Evolutionary conservation across 2,888 invertebrate genomes (phyloP).

Genomic region (Hyposoter dolosus): DNA sequence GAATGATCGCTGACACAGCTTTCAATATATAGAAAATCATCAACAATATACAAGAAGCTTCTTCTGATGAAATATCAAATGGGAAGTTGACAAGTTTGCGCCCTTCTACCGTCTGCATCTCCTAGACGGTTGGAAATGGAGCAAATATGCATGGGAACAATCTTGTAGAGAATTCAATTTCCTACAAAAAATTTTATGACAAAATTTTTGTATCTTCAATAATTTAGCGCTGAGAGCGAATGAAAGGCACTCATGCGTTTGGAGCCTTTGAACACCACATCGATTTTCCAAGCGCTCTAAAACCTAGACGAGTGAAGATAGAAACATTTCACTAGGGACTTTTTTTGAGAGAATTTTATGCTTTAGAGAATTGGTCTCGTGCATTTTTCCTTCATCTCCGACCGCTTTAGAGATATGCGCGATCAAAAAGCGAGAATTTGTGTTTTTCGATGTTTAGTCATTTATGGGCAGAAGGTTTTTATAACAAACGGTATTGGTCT

Average conservation of each 20-base stretch:
- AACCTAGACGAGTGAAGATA: neutral
- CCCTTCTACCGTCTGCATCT: neutral
- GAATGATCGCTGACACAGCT: neutral
- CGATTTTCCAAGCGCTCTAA: neutral
- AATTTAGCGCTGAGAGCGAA: neutral
- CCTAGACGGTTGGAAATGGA: neutral
- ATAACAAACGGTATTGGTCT: neutral
- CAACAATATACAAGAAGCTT: neutral
- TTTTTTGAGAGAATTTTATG: neutral
- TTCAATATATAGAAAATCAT: neutral
- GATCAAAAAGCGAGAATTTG: neutral
- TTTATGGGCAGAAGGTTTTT: neutral
- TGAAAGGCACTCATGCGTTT: neutral
- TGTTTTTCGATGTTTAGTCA: neutral
- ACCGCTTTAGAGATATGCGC: neutral
- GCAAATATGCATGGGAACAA: neutral
- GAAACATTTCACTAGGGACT: neutral
- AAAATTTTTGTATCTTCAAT: neutral
- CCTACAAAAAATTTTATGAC: neutral
- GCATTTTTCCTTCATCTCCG: neutral
- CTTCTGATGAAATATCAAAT: neutral
- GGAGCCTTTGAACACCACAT: neutral
- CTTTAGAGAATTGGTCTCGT: neutral
- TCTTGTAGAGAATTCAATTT: neutral
- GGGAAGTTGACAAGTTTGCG: neutral